Evolutionary conservation across 1,140 invertebrate genomes (phyloP).

Genomic region (Chironomus tepperi): DNA sequence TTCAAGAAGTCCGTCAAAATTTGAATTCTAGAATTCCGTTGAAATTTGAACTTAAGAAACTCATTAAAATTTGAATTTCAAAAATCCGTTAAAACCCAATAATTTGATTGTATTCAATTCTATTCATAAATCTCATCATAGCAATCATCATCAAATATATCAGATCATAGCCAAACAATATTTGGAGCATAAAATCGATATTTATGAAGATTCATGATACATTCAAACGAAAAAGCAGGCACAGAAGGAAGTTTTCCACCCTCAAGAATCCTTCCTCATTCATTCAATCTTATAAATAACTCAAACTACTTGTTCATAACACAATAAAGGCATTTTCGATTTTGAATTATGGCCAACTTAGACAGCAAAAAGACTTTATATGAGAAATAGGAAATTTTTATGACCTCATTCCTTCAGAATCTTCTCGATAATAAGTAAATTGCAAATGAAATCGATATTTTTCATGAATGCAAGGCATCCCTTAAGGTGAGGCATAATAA

Average conservation of each 20-base stretch:
- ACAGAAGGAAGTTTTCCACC: not conserved
- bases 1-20: too few relatives aligned
- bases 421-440: not conserved
- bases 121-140: too few relatives aligned
- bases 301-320: not conserved
- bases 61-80: too few relatives aligned
- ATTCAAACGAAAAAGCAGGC: too few relatives aligned
- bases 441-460: constrained; percentile 1
- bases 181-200: not conserved
- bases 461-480: not conserved
- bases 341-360: not conserved
- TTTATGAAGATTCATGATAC: not conserved
- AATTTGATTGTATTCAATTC: too few relatives aligned
- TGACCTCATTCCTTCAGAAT: constrained; percentile 1
- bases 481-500: too few relatives aligned
- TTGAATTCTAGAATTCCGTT: too few relatives aligned
- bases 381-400: not conserved
- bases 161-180: too few relatives aligned
- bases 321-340: not conserved
- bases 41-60: too few relatives aligned
- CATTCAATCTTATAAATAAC: not conserved
- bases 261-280: not conserved
- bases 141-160: too few relatives aligned
- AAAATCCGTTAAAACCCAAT: too few relatives aligned
- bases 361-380: not conserved